Conservation (phyloP, 2,888 invertebrate genomes). For the Phoenoteleia sp. region DNA sequence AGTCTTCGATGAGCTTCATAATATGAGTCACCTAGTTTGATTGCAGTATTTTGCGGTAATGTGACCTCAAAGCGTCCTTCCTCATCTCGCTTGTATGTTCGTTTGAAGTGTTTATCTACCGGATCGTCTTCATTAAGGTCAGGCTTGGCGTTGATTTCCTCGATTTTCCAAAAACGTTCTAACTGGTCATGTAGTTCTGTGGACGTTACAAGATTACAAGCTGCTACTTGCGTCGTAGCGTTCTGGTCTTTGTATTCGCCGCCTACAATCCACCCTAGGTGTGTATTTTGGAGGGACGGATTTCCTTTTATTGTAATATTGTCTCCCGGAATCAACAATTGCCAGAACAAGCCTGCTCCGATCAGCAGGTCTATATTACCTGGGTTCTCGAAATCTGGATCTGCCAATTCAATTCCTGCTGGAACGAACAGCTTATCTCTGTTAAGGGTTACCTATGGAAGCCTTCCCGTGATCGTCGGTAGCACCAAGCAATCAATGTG, state of each 20-base stretch:
- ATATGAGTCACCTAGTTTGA: constrained; percentile 48
- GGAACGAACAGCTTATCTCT: neutral
- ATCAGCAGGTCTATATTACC: neutral
- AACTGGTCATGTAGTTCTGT: neutral
- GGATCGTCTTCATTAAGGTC: neutral
- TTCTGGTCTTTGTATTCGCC: neutral
- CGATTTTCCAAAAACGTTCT: neutral
- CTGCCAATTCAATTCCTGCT: neutral
- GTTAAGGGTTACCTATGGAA: neutral
- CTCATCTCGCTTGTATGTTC: neutral
- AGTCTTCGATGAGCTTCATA: constrained; percentile 41
- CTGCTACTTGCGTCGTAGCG: neutral
- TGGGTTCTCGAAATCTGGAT: neutral
- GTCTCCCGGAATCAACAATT: neutral
- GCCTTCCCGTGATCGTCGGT: neutral
- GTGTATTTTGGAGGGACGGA: neutral
- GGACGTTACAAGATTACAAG: neutral
- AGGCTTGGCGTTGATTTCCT: neutral
- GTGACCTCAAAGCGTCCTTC: constrained; percentile 55
- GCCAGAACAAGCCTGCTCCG: neutral
- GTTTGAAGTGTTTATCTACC: constrained; percentile 43
- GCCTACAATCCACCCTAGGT: neutral
- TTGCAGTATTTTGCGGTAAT: constrained; percentile 23
- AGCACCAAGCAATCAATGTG: neutral
- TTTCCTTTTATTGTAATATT: neutral